phyloP scores from a whole-genome alignment of 2,888 invertebrate genomes.

The Octodonta nipae region DNA sequence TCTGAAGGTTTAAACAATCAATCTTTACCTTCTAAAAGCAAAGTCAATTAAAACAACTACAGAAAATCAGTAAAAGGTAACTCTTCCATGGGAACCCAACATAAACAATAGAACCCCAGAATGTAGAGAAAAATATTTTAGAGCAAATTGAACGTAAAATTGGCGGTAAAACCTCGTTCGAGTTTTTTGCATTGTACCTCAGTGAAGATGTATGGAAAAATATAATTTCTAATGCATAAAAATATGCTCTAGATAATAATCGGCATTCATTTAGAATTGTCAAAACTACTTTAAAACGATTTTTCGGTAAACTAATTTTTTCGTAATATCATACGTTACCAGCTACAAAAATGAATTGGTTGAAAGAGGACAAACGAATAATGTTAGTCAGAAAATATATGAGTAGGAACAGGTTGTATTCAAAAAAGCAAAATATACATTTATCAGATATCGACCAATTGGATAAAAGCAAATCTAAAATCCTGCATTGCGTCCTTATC shows the following conservation, averaged over 20 bases:
- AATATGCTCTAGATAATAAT: too few relatives aligned
- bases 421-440: too few relatives aligned
- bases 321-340: conserved; percentile 5
- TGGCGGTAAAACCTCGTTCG: conserved; percentile 3
- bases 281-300: conserved; percentile 4
- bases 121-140: conserved; percentile 1
- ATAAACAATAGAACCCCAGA: conserved; percentile 4
- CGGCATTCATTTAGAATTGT: conserved; percentile 4
- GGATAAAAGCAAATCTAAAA: too few relatives aligned
- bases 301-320: conserved; percentile 5
- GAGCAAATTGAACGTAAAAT: conserved; percentile 5
- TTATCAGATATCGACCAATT: conserved; percentile 4
- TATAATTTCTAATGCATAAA: conserved; percentile 4
- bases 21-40: background rate
- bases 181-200: conserved; percentile 6
- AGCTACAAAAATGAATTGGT: conserved; percentile 7
- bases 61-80: background rate
- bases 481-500: too few relatives aligned
- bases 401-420: conserved; percentile 4
- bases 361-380: conserved; percentile 5
- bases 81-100: background rate
- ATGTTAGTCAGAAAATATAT: conserved; percentile 4
- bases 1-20: background rate
- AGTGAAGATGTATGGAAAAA: conserved; percentile 5
- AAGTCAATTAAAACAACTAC: background rate